phyloP scores from a whole-genome alignment of 35 echinoderm and acorn worm species.

The Apostichopus japonicus region DNA sequence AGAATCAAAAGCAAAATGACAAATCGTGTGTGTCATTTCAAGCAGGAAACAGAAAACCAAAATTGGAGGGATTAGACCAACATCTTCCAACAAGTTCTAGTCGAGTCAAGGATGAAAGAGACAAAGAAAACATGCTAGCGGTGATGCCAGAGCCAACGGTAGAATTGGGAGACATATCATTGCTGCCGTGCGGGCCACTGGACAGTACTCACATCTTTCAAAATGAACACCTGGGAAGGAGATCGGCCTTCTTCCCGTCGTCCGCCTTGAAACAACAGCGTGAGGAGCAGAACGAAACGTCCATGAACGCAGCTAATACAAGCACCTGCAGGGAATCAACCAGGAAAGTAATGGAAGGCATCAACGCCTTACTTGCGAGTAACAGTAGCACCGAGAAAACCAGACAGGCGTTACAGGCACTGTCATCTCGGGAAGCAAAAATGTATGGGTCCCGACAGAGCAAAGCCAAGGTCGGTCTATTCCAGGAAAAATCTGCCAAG shows the following conservation, averaged over 20 bases:
- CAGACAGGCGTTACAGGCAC: background rate
- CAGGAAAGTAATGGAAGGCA: background rate
- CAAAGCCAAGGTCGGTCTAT: conserved; percentile 40
- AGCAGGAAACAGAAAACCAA: no score
- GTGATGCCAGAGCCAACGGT: conserved; percentile 3
- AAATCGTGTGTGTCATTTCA: no score
- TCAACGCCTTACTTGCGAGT: background rate
- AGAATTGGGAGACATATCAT: background rate
- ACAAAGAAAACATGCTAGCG: conserved; percentile 9
- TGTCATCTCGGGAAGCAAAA: background rate
- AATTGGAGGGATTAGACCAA: no score
- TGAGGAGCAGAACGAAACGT: background rate
- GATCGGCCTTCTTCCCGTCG: conserved; percentile 44
- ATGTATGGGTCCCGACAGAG: background rate
- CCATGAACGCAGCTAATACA: background rate
- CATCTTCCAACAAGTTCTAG: background rate
- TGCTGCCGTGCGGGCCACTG: background rate
- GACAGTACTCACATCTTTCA: conserved; percentile 46
- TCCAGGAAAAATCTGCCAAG: background rate
- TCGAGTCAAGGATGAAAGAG: background rate
- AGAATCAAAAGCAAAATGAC: background rate
- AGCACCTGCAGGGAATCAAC: no score
- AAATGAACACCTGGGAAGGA: conserved; percentile 20
- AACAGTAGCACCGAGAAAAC: conserved; percentile 14
- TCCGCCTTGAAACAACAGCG: conserved; percentile 23